Conservation (phyloP, 2,888 invertebrate genomes). For the Diarsia brunnea region DNA sequence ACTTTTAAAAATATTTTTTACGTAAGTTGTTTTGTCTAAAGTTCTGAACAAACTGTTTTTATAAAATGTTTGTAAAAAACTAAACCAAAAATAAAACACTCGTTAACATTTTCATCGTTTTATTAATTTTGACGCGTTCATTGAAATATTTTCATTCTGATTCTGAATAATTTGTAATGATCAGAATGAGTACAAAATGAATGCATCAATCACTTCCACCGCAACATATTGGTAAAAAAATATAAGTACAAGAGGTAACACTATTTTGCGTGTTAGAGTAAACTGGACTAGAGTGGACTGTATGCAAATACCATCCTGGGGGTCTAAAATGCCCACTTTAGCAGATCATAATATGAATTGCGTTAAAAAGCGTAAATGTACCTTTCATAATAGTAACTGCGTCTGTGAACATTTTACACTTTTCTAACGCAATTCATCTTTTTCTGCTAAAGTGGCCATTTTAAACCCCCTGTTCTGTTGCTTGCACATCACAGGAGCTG, state of each 20-base stretch:
- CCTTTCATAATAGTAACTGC: no score
- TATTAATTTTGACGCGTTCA: slow-evolving; percentile 51
- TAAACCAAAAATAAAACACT: slow-evolving; percentile 69
- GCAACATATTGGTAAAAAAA: slow-evolving; percentile 49
- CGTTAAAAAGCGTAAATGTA: no score
- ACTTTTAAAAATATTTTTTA: slow-evolving; percentile 13
- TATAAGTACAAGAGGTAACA: slow-evolving; percentile 44
- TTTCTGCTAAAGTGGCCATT: no score
- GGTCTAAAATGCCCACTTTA: no score
- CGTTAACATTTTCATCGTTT: slow-evolving; percentile 65
- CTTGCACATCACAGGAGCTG: no score
- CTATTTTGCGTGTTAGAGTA: slow-evolving; percentile 12
- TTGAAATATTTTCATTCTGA: slow-evolving; percentile 35
- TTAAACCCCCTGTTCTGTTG: no score
- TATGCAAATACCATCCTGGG: no score
- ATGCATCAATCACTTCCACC: slow-evolving; percentile 55
- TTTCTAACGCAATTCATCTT: no score
- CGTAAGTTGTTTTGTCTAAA: slow-evolving; percentile 48
- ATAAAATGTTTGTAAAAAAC: slow-evolving; percentile 54
- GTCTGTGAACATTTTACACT: no score
- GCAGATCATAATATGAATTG: no score
- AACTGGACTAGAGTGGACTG: slow-evolving; percentile 21
- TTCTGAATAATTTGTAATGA: slow-evolving; percentile 23
- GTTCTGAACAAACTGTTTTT: slow-evolving; percentile 30
- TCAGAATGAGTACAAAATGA: slow-evolving; percentile 47